Conservation (phyloP, 1,140 invertebrate genomes). For the Papilio polyxenes region DNA sequence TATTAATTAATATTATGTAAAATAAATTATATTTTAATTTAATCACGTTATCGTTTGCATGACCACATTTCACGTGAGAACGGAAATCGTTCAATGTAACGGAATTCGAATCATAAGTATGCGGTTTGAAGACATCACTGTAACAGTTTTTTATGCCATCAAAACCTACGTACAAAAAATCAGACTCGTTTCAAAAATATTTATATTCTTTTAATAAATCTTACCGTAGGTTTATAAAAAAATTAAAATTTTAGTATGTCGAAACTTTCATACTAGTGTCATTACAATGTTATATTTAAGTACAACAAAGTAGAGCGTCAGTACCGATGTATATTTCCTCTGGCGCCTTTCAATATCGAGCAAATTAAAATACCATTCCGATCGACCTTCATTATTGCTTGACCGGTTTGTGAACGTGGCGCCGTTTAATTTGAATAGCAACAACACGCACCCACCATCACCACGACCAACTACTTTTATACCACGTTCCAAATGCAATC, state of each 20-base stretch:
- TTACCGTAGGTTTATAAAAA: too few relatives aligned
- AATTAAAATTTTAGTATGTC: too few relatives aligned
- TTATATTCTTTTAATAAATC: too few relatives aligned
- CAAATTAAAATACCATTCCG: constrained; percentile 27
- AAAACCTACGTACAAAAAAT: neutral
- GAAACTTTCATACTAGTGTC: too few relatives aligned
- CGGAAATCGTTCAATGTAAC: constrained; percentile 27
- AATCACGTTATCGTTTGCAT: neutral
- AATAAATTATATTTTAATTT: neutral
- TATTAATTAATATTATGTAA: neutral
- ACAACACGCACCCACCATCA: neutral
- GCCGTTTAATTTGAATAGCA: constrained; percentile 19
- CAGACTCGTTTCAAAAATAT: too few relatives aligned
- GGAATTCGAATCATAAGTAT: neutral
- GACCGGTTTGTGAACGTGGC: constrained; percentile 23
- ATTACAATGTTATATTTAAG: neutral
- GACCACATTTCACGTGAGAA: constrained; percentile 27
- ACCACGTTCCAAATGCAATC: neutral
- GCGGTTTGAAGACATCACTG: neutral
- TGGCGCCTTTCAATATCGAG: constrained; percentile 21
- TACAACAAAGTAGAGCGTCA: neutral
- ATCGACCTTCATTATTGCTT: constrained; percentile 22
- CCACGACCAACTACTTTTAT: neutral
- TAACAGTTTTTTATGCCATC: neutral
- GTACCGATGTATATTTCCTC: neutral